A percentile compares a stretch with the other conserved stretches of the same genome.
phyloP scores from a whole-genome alignment of 2,888 invertebrate genomes.

The Tachina lurida region DNA sequence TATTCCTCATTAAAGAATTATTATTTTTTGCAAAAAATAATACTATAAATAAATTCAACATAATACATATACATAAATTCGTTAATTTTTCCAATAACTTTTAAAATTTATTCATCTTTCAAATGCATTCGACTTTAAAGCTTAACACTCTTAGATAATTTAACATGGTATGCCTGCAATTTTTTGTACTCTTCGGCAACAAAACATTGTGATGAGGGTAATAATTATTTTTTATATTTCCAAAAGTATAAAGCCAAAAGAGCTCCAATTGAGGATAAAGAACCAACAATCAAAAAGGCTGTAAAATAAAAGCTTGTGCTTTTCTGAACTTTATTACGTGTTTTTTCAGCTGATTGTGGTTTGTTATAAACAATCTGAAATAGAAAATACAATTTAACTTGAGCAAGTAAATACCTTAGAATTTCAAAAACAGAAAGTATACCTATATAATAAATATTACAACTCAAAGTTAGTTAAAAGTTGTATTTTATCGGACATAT shows the following conservation, averaged over 20 bases:
- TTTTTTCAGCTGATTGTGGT: constrained; percentile 11
- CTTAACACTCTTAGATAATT: constrained; percentile 39
- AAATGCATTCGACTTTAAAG: constrained; percentile 36
- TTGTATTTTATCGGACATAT: no score
- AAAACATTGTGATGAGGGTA: constrained; percentile 27
- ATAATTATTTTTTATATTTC: constrained; percentile 59
- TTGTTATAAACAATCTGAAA: constrained; percentile 53
- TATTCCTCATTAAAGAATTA: no score
- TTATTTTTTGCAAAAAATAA: no score
- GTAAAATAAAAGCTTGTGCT: constrained; percentile 15
- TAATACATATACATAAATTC: neutral
- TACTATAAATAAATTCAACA: neutral
- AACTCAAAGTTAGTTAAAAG: no score
- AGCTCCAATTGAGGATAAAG: constrained; percentile 55
- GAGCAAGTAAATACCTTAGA: no score
- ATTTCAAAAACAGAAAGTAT: no score
- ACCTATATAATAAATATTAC: no score
- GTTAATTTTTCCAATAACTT: neutral
- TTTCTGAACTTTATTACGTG: neutral
- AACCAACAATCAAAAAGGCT: constrained; percentile 51
- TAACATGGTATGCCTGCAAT: constrained; percentile 35
- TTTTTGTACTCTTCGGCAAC: constrained; percentile 61
- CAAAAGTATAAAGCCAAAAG: constrained; percentile 54
- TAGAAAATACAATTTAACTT: neutral
- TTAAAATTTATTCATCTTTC: constrained; percentile 12